These are phyloP conservation scores for Ricordea florida DNA, from an alignment of 92 coral and sea anemone species.

Conservation along the genomic window DNA sequence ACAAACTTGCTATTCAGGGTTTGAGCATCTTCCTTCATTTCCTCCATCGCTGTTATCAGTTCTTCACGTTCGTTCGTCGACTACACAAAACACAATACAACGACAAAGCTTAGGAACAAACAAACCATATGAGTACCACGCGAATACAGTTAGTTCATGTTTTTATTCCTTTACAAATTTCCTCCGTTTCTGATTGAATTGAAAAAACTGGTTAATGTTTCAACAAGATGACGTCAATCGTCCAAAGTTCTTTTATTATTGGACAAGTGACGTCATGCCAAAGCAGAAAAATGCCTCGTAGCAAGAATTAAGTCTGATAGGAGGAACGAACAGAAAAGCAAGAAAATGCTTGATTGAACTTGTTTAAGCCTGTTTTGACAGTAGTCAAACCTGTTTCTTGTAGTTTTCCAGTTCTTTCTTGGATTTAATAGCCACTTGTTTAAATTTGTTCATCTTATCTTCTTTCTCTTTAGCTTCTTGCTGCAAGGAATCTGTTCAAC, in stretches of 20 bases:
- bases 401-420: constrained; percentile 85
- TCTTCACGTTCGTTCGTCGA: constrained; percentile 65
- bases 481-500: constrained; percentile 54
- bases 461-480: constrained; percentile 63
- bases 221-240: too few species aligned
- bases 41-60: constrained; percentile 58
- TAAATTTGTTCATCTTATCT: constrained; percentile 80
- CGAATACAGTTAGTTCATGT: too few species aligned
- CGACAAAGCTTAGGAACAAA: too few species aligned
- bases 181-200: too few species aligned
- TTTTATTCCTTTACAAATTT: too few species aligned
- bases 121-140: too few species aligned
- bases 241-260: too few species aligned
- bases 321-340: background rate
- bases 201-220: too few species aligned
- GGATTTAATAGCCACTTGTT: constrained; percentile 92
- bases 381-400: constrained; percentile 77
- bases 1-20: constrained; percentile 58
- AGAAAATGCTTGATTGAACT: background rate
- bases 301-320: too few species aligned
- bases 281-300: too few species aligned
- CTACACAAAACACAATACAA: background rate
- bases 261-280: too few species aligned
- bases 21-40: constrained; percentile 71
- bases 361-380: too few species aligned